Conservation (phyloP, 2,113 vertebrate species). For the Daphoenositta chrysoptera region DNA sequence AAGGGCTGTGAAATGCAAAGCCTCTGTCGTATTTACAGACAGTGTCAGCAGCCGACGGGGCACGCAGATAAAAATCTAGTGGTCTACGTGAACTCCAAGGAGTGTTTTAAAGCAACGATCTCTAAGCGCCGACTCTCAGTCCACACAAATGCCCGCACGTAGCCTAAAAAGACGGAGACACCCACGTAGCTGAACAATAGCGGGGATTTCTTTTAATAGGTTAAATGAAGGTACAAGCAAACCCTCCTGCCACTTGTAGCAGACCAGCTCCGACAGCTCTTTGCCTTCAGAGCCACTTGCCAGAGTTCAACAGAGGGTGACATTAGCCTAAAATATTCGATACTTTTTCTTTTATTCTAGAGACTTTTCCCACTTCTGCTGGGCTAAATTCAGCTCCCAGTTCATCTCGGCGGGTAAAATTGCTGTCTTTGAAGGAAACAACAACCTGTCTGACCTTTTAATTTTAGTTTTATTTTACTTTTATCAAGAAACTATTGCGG, state of each 20-base stretch:
- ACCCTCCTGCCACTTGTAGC: not conserved
- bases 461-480: not conserved
- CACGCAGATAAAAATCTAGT: not conserved
- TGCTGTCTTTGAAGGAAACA: not conserved
- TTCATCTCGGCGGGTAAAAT: not conserved
- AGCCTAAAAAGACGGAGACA: not conserved
- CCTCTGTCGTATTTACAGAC: not conserved
- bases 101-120: not conserved
- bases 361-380: not conserved
- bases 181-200: not conserved
- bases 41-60: not conserved
- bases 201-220: not conserved
- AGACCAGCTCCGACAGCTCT: not conserved
- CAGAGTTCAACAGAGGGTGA: slow-evolving; percentile 15
- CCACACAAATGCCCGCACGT: not conserved
- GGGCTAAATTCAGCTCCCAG: not conserved
- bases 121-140: not conserved
- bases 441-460: not conserved
- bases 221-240: not conserved
- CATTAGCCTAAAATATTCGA: slow-evolving; percentile 19
- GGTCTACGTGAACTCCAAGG: not conserved
- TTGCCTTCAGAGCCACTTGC: not conserved
- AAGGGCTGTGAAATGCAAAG: not conserved
- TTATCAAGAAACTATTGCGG: not conserved
- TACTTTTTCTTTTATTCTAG: not conserved